Conservation (phyloP, 2,888 invertebrate genomes). For the Epinotia ramella region DNA sequence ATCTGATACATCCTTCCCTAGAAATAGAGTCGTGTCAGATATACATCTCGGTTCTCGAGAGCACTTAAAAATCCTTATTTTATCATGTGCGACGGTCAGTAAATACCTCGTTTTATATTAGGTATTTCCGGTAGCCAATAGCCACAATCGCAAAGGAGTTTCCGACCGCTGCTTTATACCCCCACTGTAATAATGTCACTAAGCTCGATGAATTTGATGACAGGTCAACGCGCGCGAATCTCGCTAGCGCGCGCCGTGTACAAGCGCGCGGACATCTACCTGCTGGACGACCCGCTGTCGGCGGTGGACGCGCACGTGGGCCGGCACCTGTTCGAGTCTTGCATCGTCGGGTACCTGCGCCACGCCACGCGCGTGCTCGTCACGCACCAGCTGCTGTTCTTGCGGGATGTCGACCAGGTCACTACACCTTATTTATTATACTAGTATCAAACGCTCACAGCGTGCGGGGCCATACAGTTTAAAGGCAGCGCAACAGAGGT, state of each 20-base stretch:
- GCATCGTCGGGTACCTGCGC: slow-evolving; percentile 88
- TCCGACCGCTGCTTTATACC: too few species aligned
- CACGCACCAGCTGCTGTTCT: slow-evolving; percentile 90
- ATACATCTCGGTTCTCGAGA: too few species aligned
- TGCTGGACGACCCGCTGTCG: slow-evolving; percentile 96
- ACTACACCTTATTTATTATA: background rate
- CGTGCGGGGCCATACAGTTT: too few species aligned
- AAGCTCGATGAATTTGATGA: slow-evolving; percentile 54
- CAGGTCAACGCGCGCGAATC: slow-evolving; percentile 95
- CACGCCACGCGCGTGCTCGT: slow-evolving; percentile 90
- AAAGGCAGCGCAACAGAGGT: too few species aligned
- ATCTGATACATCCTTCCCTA: too few species aligned
- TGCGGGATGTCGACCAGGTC: slow-evolving; percentile 85
- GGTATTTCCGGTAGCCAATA: too few species aligned
- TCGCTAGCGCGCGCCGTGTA: slow-evolving; percentile 95
- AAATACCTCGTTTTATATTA: too few species aligned
- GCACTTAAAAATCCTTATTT: too few species aligned
- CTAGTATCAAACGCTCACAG: too few species aligned
- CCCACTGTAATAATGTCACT: background rate
- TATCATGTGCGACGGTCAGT: too few species aligned
- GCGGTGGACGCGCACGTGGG: slow-evolving; percentile 98
- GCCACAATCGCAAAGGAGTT: too few species aligned
- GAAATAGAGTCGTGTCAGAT: too few species aligned
- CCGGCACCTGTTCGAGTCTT: slow-evolving; percentile 94
- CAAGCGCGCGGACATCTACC: slow-evolving; percentile 93